Evolutionary conservation across 2,888 invertebrate species (phyloP).

Genomic region (Lasioglossum figueresi): DNA sequence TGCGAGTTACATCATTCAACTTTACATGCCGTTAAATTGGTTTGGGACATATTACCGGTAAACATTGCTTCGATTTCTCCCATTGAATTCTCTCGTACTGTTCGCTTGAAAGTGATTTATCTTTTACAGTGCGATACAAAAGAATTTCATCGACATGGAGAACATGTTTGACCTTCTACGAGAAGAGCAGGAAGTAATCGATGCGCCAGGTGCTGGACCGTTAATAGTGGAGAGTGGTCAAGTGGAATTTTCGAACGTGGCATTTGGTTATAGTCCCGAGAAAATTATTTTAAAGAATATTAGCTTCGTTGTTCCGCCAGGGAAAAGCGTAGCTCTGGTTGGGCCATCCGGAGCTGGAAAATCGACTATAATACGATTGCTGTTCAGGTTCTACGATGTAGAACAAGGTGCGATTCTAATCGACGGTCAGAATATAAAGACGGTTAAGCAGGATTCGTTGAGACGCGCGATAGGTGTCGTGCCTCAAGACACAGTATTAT

Average conservation of each 20-base stretch:
- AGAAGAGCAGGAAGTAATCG: constrained; percentile 94
- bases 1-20: constrained; percentile 96
- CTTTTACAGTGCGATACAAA: constrained; percentile 93
- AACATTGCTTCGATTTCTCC: constrained; percentile 43
- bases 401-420: constrained; percentile 93
- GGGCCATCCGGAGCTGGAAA: constrained; percentile 97
- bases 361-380: constrained; percentile 96
- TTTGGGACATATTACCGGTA: constrained; percentile 99
- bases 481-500: constrained; percentile 98
- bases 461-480: constrained; percentile 95
- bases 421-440: constrained; percentile 95
- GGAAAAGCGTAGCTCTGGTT: constrained; percentile 94
- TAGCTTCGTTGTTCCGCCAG: constrained; percentile 91
- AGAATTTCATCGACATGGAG: constrained; percentile 99
- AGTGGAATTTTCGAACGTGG: constrained; percentile 95
- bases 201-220: constrained; percentile 91
- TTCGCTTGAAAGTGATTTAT: constrained; percentile 12
- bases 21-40: constrained; percentile 98
- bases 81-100: neutral
- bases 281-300: constrained; percentile 90
- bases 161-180: constrained; percentile 98
- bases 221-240: constrained; percentile 89
- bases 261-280: constrained; percentile 94
- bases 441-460: constrained; percentile 93
- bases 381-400: constrained; percentile 98